Conservation (phyloP, 2,888 invertebrate genomes). For the Drepana falcataria region DNA sequence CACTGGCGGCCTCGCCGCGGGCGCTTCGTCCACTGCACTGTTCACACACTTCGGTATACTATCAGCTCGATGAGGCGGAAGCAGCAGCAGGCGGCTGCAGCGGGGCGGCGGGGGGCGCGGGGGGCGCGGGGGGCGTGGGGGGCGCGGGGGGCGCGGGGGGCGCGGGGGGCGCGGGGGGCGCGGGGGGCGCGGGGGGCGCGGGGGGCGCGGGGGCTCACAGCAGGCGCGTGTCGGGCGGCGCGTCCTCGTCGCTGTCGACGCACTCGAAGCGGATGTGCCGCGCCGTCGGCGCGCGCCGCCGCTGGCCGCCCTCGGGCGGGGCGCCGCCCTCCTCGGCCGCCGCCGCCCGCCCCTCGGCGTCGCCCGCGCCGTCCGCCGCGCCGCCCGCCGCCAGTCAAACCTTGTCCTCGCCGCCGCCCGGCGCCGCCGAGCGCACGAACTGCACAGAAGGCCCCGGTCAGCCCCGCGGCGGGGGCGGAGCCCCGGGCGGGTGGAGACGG, state of each 20-base stretch:
- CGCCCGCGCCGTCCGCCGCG: constrained; percentile 22
- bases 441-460: constrained; percentile 62
- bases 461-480: neutral
- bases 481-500: constrained; percentile 7
- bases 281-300: constrained; percentile 23
- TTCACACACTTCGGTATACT: no score
- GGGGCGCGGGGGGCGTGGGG: no score
- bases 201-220: constrained; percentile 29
- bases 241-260: constrained; percentile 65
- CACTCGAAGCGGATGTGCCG: constrained; percentile 68
- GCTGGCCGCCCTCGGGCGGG: neutral
- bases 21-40: no score
- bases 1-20: no score
- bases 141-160: neutral
- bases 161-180: constrained; percentile 5
- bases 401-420: constrained; percentile 84
- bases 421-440: constrained; percentile 88
- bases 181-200: no score
- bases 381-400: constrained; percentile 85
- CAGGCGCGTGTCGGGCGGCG: constrained; percentile 52
- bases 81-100: no score
- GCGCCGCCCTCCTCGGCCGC: constrained; percentile 9
- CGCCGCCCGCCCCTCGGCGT: constrained; percentile 13
- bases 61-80: no score
- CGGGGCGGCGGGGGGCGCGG: no score